phyloP scores from a whole-genome alignment of 2,113 vertebrate species.

The Strix uralensis region DNA sequence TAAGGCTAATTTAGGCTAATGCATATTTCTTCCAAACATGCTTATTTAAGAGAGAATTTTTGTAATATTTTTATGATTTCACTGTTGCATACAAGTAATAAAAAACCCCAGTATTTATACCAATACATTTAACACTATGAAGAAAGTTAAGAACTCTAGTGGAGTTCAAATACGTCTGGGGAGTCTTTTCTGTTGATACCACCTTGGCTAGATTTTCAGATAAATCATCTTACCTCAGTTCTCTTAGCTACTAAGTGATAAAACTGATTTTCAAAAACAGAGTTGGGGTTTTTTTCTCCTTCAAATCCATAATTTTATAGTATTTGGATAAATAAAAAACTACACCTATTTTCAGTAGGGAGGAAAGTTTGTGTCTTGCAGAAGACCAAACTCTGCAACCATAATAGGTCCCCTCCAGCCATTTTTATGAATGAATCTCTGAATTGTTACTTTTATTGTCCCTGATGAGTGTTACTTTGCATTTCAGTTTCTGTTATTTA shows the following conservation, averaged over 20 bases:
- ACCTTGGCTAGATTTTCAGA: not conserved
- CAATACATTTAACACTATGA: not conserved
- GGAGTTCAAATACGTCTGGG: not conserved
- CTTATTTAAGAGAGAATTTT: not conserved
- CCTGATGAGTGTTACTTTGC: not conserved
- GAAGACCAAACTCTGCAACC: not conserved
- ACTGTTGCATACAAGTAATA: not conserved
- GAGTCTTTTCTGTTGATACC: not conserved
- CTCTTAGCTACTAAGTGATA: not conserved
- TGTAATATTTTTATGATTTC: not conserved
- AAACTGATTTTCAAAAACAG: not conserved
- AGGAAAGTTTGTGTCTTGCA: not conserved
- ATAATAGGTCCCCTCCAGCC: not conserved
- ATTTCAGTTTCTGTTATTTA: constrained; percentile 45
- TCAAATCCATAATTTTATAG: not conserved
- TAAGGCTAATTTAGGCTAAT: not conserved
- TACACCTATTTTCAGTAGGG: not conserved
- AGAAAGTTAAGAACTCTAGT: not conserved
- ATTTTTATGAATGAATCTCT: not conserved
- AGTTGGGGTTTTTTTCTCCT: not conserved
- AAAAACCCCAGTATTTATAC: not conserved
- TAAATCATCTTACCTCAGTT: not conserved
- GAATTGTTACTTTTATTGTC: constrained; percentile 20
- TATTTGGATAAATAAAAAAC: not conserved
- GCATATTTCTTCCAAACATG: not conserved